Evolutionary conservation across 1,140 invertebrate genomes (phyloP).

Genomic region (Psix sp.): DNA sequence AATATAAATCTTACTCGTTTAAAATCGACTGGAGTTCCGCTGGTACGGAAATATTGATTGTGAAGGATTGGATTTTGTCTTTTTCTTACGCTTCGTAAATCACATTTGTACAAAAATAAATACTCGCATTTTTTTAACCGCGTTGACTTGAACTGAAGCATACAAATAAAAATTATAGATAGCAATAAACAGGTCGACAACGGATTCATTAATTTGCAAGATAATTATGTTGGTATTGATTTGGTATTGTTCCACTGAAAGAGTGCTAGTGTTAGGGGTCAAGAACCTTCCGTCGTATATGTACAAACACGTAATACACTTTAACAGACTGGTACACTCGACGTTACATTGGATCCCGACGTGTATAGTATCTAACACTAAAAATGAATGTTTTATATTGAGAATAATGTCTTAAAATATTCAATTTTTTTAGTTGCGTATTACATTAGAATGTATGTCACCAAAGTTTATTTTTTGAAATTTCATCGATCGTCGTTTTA

Average conservation of each 20-base stretch:
- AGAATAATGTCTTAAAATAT: slow-evolving; percentile 52
- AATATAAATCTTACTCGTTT: slow-evolving; percentile 10
- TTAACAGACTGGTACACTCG: slow-evolving; percentile 33
- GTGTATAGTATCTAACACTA: slow-evolving; percentile 47
- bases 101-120: slow-evolving; percentile 18
- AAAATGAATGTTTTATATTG: slow-evolving; percentile 51
- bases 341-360: slow-evolving; percentile 11
- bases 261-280: slow-evolving; percentile 42
- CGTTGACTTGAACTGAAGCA: background rate
- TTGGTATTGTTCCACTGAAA: slow-evolving; percentile 32
- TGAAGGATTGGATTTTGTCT: slow-evolving; percentile 27
- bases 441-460: too few species aligned
- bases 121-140: background rate
- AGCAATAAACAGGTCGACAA: slow-evolving; percentile 12
- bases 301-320: slow-evolving; percentile 24
- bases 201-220: slow-evolving; percentile 33
- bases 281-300: slow-evolving; percentile 32
- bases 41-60: slow-evolving; percentile 43
- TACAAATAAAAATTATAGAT: background rate
- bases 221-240: slow-evolving; percentile 44
- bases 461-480: too few species aligned
- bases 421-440: slow-evolving; percentile 40
- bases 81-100: slow-evolving; percentile 20
- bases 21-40: slow-evolving; percentile 29
- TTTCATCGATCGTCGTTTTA: too few species aligned